Conservation (phyloP, 2,113 vertebrate species). For the Esox niger region DNA sequence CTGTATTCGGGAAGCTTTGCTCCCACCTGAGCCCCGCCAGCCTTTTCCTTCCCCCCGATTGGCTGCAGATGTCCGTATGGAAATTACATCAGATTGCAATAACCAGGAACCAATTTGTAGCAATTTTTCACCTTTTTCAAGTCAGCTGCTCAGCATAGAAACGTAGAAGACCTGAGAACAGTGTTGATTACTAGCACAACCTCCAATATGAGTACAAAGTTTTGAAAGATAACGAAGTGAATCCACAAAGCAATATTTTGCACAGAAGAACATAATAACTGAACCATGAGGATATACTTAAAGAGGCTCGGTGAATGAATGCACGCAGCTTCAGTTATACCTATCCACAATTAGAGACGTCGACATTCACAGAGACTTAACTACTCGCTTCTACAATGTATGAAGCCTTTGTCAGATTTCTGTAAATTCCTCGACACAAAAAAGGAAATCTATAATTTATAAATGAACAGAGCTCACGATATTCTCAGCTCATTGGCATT, state of each 20-base stretch:
- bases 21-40: conserved; percentile 18
- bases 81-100: conserved; percentile 6
- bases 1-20: conserved; percentile 50
- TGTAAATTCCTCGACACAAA: too few relatives aligned
- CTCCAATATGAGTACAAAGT: background rate
- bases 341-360: too few relatives aligned
- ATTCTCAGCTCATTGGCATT: too few relatives aligned
- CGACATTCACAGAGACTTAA: too few relatives aligned
- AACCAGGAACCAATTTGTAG: conserved; percentile 5
- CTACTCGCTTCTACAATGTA: too few relatives aligned
- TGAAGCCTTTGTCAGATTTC: too few relatives aligned
- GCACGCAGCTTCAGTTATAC: too few relatives aligned
- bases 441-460: too few relatives aligned
- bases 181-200: too few relatives aligned
- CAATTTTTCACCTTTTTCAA: background rate
- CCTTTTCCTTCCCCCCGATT: background rate
- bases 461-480: too few relatives aligned
- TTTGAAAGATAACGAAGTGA: background rate
- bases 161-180: background rate
- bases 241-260: too few relatives aligned
- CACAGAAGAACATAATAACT: background rate
- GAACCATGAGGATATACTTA: background rate
- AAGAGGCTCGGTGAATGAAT: too few relatives aligned
- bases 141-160: background rate
- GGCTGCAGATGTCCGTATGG: conserved; percentile 5